Evolutionary conservation across 2,113 vertebrate genomes (phyloP).

Genomic region (Neoarius graeffei): DNA sequence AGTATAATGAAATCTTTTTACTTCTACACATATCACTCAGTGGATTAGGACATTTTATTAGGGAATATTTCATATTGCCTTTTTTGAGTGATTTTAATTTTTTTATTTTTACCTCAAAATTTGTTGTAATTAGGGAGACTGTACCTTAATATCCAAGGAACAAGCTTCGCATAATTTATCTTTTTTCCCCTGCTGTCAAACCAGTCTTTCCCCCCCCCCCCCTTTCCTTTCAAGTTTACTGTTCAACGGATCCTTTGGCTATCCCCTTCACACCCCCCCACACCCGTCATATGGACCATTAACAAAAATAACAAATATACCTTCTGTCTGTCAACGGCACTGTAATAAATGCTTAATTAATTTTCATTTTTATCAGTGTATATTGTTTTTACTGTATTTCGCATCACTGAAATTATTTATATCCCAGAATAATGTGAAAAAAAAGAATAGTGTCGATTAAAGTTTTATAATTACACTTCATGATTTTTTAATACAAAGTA

Average conservation of each 20-base stretch:
- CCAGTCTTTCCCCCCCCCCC: conserved; percentile 37
- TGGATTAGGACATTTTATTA: not conserved
- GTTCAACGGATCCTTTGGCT: conserved; percentile 54
- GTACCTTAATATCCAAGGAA: conserved; percentile 48
- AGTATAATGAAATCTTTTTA: not conserved
- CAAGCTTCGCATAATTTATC: conserved; percentile 49
- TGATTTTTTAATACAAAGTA: conserved; percentile 10
- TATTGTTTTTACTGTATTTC: not conserved
- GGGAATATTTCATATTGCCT: not conserved
- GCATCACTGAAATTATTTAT: not conserved
- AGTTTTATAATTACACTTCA: not conserved
- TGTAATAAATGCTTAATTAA: conserved; percentile 33
- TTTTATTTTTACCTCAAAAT: not conserved
- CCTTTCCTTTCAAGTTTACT: conserved; percentile 25
- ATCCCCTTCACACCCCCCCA: conserved; percentile 12
- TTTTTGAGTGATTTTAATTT: not conserved
- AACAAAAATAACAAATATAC: conserved; percentile 44
- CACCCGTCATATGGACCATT: conserved; percentile 29
- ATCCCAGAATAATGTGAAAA: not conserved
- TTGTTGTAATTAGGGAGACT: conserved; percentile 21
- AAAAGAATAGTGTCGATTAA: not conserved
- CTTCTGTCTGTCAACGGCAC: not conserved
- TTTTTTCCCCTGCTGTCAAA: conserved; percentile 48
- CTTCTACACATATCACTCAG: not conserved
- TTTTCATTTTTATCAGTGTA: not conserved